A percentile compares a stretch with the other conserved stretches of the same genome.
Evolutionary conservation across 2,888 invertebrate genomes (phyloP).

Genomic region (Campoplex nolae): DNA sequence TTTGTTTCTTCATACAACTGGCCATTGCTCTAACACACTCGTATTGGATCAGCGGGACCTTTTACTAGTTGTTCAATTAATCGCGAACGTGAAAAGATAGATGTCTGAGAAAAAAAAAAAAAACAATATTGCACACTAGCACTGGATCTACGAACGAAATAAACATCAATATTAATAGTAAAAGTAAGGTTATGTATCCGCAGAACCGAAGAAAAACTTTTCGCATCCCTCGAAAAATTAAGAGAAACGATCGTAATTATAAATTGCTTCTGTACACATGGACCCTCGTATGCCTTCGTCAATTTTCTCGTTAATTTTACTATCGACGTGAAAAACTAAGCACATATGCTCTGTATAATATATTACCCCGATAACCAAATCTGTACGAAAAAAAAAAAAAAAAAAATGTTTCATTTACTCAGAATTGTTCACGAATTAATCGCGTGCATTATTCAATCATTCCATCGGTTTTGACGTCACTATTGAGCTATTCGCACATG

Average conservation of each 20-base stretch:
- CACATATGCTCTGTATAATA: not conserved
- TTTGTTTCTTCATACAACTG: not conserved
- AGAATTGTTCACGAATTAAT: not conserved
- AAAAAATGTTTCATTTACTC: not conserved
- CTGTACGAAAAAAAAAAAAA: not conserved
- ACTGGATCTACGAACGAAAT: not conserved
- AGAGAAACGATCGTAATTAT: too few species aligned
- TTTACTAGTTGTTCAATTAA: not conserved
- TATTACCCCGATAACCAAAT: not conserved
- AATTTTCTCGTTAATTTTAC: not conserved
- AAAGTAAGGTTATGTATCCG: not conserved
- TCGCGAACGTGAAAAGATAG: not conserved
- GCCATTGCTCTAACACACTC: not conserved
- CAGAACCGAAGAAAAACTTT: not conserved
- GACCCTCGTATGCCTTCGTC: not conserved
- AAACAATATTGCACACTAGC: not conserved
- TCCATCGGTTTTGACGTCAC: not conserved
- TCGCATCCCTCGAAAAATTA: not conserved
- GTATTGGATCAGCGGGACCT: not conserved
- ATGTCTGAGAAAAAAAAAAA: not conserved
- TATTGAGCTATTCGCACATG: not conserved
- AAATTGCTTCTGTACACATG: not conserved
- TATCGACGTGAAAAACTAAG: not conserved
- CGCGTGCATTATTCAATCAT: not conserved
- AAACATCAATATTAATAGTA: not conserved